These are phyloP conservation scores for Chaetoderma sp. DNA, from an alignment of 2,888 invertebrate genomes.

Conservation along the genomic window DNA sequence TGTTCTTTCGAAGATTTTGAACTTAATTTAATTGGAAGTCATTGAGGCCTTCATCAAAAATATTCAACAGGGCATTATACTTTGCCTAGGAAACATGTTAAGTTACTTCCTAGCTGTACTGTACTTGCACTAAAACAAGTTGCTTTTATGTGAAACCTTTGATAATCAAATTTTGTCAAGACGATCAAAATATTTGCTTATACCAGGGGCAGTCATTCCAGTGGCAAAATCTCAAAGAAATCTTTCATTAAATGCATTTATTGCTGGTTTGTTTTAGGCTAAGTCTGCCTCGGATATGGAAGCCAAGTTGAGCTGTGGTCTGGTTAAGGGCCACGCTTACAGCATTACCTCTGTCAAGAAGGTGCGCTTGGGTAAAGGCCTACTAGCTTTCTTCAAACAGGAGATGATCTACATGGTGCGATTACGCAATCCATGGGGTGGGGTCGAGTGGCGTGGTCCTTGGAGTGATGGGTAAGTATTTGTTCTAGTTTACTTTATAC, in stretches of 20 bases:
- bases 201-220: too few species aligned
- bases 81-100: too few species aligned
- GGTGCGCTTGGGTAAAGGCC: slow-evolving; percentile 47
- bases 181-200: too few species aligned
- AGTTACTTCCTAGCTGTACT: too few species aligned
- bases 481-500: slow-evolving; percentile 66
- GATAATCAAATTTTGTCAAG: too few species aligned
- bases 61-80: too few species aligned
- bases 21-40: too few species aligned
- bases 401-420: slow-evolving; percentile 62
- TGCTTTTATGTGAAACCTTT: too few species aligned
- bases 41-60: too few species aligned
- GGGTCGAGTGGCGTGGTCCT: not conserved
- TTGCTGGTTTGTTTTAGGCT: slow-evolving; percentile 21
- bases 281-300: slow-evolving; percentile 71
- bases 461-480: slow-evolving; percentile 3
- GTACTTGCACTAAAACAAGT: too few species aligned
- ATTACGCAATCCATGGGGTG: slow-evolving; percentile 3
- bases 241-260: not conserved
- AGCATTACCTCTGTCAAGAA: slow-evolving; percentile 23
- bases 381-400: slow-evolving; percentile 66
- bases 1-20: too few species aligned
- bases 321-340: slow-evolving; percentile 31
- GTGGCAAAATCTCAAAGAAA: too few species aligned
- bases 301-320: slow-evolving; percentile 39